phyloP scores from a whole-genome alignment of 2,113 vertebrate species.

The Macquaria australasica region DNA sequence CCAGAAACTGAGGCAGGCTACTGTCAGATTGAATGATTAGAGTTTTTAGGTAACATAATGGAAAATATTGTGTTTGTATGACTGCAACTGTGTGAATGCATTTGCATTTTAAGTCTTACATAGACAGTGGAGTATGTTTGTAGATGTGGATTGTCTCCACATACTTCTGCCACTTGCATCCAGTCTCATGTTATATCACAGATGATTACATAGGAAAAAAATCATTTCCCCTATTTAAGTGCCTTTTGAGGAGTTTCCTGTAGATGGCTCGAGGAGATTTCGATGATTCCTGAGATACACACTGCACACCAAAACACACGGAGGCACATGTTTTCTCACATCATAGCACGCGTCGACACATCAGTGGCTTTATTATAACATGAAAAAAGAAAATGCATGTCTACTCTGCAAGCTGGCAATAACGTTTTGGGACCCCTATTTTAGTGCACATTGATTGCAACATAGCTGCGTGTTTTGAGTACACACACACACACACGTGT shows the following conservation, averaged over 20 bases:
- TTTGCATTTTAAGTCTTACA: constrained; percentile 61
- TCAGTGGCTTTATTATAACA: constrained; percentile 48
- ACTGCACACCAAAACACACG: constrained; percentile 60
- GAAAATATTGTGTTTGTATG: constrained; percentile 48
- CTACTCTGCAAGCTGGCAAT: constrained; percentile 78
- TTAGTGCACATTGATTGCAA: constrained; percentile 42
- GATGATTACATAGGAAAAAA: constrained; percentile 12
- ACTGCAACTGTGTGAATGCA: constrained; percentile 65
- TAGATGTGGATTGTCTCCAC: constrained; percentile 43
- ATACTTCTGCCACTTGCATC: constrained; percentile 63
- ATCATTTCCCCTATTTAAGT: constrained; percentile 76
- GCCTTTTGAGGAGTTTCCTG: constrained; percentile 80
- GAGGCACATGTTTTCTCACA: constrained; percentile 57
- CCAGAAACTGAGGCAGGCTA: constrained; percentile 62
- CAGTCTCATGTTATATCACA: constrained; percentile 35
- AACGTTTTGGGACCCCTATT: constrained; percentile 60
- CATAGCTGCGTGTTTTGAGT: constrained; percentile 18
- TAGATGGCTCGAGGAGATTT: constrained; percentile 55
- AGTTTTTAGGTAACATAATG: constrained; percentile 43
- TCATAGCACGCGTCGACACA: constrained; percentile 25
- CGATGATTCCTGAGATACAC: constrained; percentile 55
- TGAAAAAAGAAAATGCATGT: constrained; percentile 62
- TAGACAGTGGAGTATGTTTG: constrained; percentile 61
- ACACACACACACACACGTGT: constrained; percentile 23
- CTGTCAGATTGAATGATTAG: constrained; percentile 61